Evolutionary conservation across 2,888 invertebrate genomes (phyloP), one percentile per base, ranked within the genome.

Genomic region (Nephrocerus scutellatus): DNA sequence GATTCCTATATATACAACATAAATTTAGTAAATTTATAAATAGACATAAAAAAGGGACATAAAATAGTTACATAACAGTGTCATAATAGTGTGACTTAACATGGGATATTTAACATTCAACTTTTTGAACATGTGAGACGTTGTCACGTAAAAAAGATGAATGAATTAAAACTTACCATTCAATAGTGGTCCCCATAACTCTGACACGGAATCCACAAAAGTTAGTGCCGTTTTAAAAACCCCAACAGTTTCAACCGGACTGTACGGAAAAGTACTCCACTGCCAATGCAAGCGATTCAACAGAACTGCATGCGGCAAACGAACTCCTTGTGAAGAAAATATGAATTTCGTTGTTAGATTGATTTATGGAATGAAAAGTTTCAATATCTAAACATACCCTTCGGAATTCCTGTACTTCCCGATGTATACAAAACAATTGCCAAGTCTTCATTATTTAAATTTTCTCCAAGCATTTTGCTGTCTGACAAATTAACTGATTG

Each of bases 201-300:
- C 92, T 2, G 83, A 77, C 7, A 89, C 80, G 0, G 90, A 86
- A 62, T 92, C 92, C 4, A 92, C 90, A 60, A 92, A 93, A 0
- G 91, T 91, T 13, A 91, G 68, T 0, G 91, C 86, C 0, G 92
- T 92, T 68, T 92, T 92, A 71, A 91, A 91, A 1, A 88, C 81
- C 53, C 88, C 84, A 4, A 75, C 74, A 7, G 73, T 72, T 56
- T 88, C 86, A 0, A 74, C 72, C 0, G 70, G 55, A 0, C 73
- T 68, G 64, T 79, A 91, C 0, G 91, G 89, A 58, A 91, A 83
- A 0, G 74, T 75, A 12, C 77, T 73, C 78, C 90, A 91, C 63
- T 92, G 92, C 88, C 92, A 92, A 62, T 78, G 77, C 13, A 92
- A 72, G 1, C 92, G 79, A 62, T 92, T 90, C 55, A 87, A 71